Evolutionary conservation across 2,888 invertebrate species (phyloP), one percentile per base, ranked within the genome.

Genomic region (Clanis bilineata): DNA sequence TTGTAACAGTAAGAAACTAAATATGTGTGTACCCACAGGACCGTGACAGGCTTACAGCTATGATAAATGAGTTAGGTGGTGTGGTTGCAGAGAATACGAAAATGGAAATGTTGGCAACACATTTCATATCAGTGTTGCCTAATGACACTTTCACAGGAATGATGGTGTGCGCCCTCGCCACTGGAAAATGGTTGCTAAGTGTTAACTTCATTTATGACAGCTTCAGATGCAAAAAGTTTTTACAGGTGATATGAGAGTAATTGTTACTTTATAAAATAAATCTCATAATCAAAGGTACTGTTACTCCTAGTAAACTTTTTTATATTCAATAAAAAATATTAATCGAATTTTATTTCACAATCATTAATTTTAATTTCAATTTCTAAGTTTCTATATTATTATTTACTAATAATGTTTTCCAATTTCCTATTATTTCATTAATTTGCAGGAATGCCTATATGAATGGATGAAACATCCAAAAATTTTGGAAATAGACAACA

Each of bases 101-200:
- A 70, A 90, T 91, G 91, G 92, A 92, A 65, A 92, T 92, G 92
- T 68, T 91, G 73, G 87, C 92, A 43, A 89, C 91, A 32, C 92
- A 92, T 69, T 91, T 88, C 66, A 79, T 92, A 64, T 82, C 89
- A 10, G 79, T 85, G 70, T 70, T 92, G 72, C 90, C 92, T 1
- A 77, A 82, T 10, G 92, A 92, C 65, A 89, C 91, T 0, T 88
- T 82, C 64, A 86, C 90, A 0, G 92, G 91, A 1, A 92, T 92
- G 92, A 91, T 91, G 86, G 90, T 91, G 23, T 92, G 92, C 67
- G 85, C 91, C 0, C 82, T 92, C 4, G 85, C 90, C 39, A 91
- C 92, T 0, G 92, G 92, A 22, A 92, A 92, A 68, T 90, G 91
- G 90, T 67, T 92, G 65, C 72, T 92, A 1, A 86, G 87, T 59